phyloP scores from a whole-genome alignment of 1,140 invertebrate species.

The Aricia agestis region DNA sequence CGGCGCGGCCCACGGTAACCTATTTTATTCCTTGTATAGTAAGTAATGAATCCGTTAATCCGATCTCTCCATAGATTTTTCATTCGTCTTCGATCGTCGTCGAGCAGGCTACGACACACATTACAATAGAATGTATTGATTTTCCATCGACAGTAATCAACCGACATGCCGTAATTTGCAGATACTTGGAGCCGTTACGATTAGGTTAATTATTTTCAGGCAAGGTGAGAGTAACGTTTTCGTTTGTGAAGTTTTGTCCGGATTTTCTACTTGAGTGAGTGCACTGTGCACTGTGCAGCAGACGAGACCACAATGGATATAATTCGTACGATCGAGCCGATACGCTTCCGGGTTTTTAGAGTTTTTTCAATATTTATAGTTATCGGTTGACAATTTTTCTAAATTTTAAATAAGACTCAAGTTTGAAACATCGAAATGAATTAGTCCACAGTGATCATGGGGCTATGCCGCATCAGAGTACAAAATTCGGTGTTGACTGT shows the following conservation, averaged over 20 bases:
- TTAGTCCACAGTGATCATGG: constrained; percentile 70
- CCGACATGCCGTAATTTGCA: constrained; percentile 70
- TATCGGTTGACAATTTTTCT: constrained; percentile 71
- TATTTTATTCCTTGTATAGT: constrained; percentile 69
- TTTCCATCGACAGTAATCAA: constrained; percentile 70
- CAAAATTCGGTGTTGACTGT: constrained; percentile 74
- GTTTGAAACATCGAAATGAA: constrained; percentile 72
- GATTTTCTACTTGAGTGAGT: constrained; percentile 66
- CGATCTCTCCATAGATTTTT: constrained; percentile 71
- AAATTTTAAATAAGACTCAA: constrained; percentile 69
- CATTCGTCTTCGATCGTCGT: constrained; percentile 52
- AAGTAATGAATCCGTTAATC: constrained; percentile 70
- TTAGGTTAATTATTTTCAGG: constrained; percentile 54
- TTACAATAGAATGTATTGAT: constrained; percentile 73
- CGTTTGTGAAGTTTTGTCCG: constrained; percentile 49
- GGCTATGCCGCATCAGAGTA: constrained; percentile 68
- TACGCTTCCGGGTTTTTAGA: constrained; percentile 40
- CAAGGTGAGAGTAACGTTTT: constrained; percentile 43
- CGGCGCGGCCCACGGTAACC: constrained; percentile 40
- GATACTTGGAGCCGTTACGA: constrained; percentile 65
- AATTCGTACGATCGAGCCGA: constrained; percentile 46
- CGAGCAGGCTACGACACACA: constrained; percentile 71
- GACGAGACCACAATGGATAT: constrained; percentile 73
- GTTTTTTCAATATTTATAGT: constrained; percentile 49
- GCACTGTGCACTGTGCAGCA: constrained; percentile 52